Evolutionary conservation across 2,888 invertebrate genomes (phyloP).

Genomic region (Nephrotoma flavescens): DNA sequence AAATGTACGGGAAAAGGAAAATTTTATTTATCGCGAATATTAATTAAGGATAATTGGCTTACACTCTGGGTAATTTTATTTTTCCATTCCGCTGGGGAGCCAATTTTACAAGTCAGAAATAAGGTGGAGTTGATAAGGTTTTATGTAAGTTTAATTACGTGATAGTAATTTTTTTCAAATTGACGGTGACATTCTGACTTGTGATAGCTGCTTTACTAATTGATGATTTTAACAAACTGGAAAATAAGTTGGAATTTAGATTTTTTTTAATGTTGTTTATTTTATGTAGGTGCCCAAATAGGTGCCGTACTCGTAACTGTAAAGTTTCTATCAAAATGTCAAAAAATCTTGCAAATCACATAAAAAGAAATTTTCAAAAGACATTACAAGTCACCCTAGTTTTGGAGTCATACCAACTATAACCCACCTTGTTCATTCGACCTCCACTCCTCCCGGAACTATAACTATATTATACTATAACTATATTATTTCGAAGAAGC

Average conservation of each 20-base stretch:
- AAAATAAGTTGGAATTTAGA: not conserved
- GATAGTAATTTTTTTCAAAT: not conserved
- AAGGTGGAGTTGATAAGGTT: not conserved
- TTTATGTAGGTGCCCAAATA: no score
- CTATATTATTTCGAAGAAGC: no score
- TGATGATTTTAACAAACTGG: not conserved
- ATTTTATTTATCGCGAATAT: not conserved
- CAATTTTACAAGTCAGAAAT: not conserved
- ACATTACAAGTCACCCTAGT: no score
- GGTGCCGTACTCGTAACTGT: no score
- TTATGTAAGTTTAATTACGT: not conserved
- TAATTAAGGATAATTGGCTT: not conserved
- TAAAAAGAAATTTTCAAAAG: no score
- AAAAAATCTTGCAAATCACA: no score
- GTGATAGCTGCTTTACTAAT: not conserved
- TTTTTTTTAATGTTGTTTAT: no score
- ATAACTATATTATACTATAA: no score
- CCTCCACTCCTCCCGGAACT: no score
- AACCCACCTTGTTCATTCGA: no score
- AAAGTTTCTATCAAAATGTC: no score
- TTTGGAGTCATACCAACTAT: no score
- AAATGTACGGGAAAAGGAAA: not conserved
- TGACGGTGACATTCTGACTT: not conserved
- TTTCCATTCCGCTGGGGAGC: not conserved
- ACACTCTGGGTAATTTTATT: not conserved